A percentile compares a stretch with the other conserved stretches of the same genome.
Evolutionary conservation across 2,888 invertebrate genomes (phyloP).

Genomic region (Palloptera scutellata): DNA sequence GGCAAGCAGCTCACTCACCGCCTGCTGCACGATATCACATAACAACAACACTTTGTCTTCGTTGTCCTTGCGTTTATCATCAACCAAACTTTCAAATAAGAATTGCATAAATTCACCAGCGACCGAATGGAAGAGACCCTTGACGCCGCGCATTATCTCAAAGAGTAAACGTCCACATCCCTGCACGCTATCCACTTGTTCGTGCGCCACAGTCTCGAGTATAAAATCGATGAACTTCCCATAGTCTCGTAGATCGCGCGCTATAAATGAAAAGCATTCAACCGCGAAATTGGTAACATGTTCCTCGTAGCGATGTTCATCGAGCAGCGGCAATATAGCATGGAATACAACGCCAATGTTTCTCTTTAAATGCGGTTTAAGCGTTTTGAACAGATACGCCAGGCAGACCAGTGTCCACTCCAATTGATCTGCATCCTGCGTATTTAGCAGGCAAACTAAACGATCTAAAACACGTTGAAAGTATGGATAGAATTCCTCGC

Average conservation of each 20-base stretch:
- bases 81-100: slow-evolving; percentile 70
- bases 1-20: slow-evolving; percentile 71
- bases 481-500: slow-evolving; percentile 87
- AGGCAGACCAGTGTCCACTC: slow-evolving; percentile 87
- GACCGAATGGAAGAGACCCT: slow-evolving; percentile 86
- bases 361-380: slow-evolving; percentile 83
- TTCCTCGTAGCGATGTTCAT: slow-evolving; percentile 75
- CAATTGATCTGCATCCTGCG: slow-evolving; percentile 82
- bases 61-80: slow-evolving; percentile 47
- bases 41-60: slow-evolving; percentile 46
- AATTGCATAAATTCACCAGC: slow-evolving; percentile 76
- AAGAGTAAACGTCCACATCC: slow-evolving; percentile 90
- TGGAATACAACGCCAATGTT: slow-evolving; percentile 79
- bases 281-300: slow-evolving; percentile 94
- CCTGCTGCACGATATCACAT: slow-evolving; percentile 72
- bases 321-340: slow-evolving; percentile 77
- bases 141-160: slow-evolving; percentile 85
- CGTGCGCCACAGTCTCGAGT: slow-evolving; percentile 72
- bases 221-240: slow-evolving; percentile 76
- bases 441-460: slow-evolving; percentile 75
- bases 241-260: slow-evolving; percentile 85
- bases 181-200: slow-evolving; percentile 75
- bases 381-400: slow-evolving; percentile 88
- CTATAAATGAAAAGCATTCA: slow-evolving; percentile 95
- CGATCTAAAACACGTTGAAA: slow-evolving; percentile 79